Evolutionary conservation across 2,797 vertebrate genomes (phyloP), one percentile per base, ranked within the genome.

Genomic region (Enteromius fasciolatus): DNA sequence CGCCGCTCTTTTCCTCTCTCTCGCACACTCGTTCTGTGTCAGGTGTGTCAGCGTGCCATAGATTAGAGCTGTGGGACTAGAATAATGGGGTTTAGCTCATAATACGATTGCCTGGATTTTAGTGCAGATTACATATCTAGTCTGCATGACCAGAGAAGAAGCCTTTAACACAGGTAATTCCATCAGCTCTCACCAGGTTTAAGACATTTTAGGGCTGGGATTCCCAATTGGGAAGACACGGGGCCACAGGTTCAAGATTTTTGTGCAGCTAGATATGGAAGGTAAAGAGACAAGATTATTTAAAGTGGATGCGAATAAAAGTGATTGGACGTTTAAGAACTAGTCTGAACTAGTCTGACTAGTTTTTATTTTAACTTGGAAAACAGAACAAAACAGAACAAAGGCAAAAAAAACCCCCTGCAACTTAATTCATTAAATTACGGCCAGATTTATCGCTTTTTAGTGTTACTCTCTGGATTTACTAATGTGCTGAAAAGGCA

Each of bases 21-120:
- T 15, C 20, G 12, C 57, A 64, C 18, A 5, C 52, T 36, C 41
- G 9, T 44, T 64, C 82, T 66, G 66, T 76, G 69, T 78, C 79
- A 82, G 79, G 59, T 85, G 61, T 77, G 63, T 70, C 46, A 33
- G 52, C 9, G 54, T 64, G 59, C 28, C n/a, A 57, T 80, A 91
- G 91, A 93, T 92, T 93, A 90, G 83, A 87, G 83, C 80, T 68
- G 76, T 59, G 86, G 87, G 91, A 52, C 70, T 86, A 48, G 54
- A 84, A 86, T 83, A 80, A 76, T 74, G 46, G 36, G 83, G 76
- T 83, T 85, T 81, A 86, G 70, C 41, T 69, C 28, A 23, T 88
- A 86, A 88, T 86, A 77, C 66, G 74, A 86, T 83, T 88, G 59
- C 54, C 39, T 76, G 77, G 85, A 74, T 86, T 84, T 86, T 77